A percentile compares a stretch with the other conserved stretches of the same genome.
Evolutionary conservation across 2,113 vertebrate species (phyloP).

Genomic region (Zootoca vivipara): DNA sequence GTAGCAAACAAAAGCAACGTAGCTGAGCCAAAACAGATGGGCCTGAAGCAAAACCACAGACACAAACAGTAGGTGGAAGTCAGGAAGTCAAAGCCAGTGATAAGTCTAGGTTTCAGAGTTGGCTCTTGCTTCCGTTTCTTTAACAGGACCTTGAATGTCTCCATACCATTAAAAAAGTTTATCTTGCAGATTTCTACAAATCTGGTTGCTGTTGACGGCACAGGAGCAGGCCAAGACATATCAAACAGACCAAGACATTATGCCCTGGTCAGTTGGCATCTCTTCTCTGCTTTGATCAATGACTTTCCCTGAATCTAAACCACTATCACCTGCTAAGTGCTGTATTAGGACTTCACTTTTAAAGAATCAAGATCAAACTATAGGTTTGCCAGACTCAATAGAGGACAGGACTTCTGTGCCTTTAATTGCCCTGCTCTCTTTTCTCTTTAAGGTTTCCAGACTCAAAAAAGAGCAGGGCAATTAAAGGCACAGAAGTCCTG

Average conservation of each 20-base stretch:
- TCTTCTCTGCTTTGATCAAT: neutral
- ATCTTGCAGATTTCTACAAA: neutral
- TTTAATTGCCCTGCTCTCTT: no score
- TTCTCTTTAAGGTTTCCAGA: no score
- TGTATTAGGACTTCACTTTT: neutral
- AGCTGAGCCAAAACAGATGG: neutral
- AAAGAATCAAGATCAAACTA: constrained; percentile 20
- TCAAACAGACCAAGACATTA: no score
- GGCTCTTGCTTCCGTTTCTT: neutral
- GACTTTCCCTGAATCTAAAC: neutral
- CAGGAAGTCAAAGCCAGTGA: neutral
- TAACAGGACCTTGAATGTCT: neutral
- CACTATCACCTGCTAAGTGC: neutral
- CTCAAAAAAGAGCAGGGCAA: no score
- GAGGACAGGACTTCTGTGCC: no score
- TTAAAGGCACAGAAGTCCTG: no score
- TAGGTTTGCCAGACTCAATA: no score
- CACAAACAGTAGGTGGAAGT: neutral
- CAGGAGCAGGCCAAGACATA: no score
- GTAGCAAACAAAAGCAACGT: constrained; percentile 34
- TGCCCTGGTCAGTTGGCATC: neutral
- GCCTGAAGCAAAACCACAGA: constrained; percentile 12
- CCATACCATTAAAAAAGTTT: neutral
- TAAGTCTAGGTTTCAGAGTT: constrained; percentile 23
- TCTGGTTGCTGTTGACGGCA: neutral